Base-by-base conservation (phyloP, 2,888 invertebrate species). In the Harpalus rufipes region DNA sequence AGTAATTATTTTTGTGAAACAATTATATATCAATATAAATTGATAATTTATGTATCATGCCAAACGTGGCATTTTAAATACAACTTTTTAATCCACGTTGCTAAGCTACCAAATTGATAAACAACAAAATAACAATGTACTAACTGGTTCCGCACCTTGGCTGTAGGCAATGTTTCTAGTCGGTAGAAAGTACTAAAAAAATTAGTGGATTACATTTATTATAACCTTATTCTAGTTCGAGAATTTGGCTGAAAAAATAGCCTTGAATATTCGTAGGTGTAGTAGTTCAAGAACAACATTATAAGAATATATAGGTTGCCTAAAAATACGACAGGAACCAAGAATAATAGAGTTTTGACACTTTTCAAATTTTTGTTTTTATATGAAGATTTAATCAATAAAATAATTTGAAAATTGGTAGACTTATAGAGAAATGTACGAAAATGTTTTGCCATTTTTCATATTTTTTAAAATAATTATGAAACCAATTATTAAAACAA, bases 161-260 rank as follows among this genome's bases (percentile, higher is more conserved):
- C 81, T 56, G 12, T 18, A 51, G 81, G 81, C 81, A 65, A 81
- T 18, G 61, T 44, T 14, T 65, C 14, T 68, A 25, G 51, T 21
- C 32, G 32, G 16, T 81, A 81, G 81, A 81, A 81, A 81, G 81
- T 81, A 65, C 12, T 39, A 68, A 81, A 51, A 81, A 65, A 68
- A 65, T 58, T 65, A 10, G 14, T n/a, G 16, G 65, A 72, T 39
- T 41, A 72, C 16, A 51, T 51, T 51, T 51, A 32, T 32, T 32
- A 51, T 51, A 51, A 51, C 63, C 63, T 63, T 63, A 18, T 63
- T 12, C 18, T 25, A 63, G 25, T 25, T 63, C 1, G 25, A 63
- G 25, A 63, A 25, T 63, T 63, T 63, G 63, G 63, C 63, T 25
- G 21, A 18, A 41, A 39, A 72, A 41, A 41, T 5, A 14, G 16